Evolutionary conservation across 2,888 invertebrate species (phyloP).

Genomic region (Amiota minor): DNA sequence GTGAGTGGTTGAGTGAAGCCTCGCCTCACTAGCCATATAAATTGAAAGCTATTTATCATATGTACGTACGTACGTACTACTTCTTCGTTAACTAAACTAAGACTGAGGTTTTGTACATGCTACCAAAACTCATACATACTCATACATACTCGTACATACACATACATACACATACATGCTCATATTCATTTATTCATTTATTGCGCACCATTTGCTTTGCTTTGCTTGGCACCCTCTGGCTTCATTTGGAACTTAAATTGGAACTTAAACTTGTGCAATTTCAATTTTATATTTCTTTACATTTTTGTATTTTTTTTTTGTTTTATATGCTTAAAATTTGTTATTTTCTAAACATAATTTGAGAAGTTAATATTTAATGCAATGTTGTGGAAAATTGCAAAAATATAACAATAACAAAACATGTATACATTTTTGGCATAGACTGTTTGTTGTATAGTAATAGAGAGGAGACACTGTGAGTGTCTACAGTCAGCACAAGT

Average conservation of each 20-base stretch:
- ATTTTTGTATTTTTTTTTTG: conserved; percentile 32
- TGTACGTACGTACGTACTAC: conserved; percentile 38
- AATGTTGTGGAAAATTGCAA: conserved; percentile 61
- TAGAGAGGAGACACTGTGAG: too few species aligned
- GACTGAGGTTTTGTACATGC: conserved; percentile 35
- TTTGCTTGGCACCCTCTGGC: conserved; percentile 34
- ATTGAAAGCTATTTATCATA: conserved; percentile 71
- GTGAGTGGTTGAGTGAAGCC: conserved; percentile 26
- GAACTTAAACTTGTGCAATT: conserved; percentile 9
- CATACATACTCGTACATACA: neutral
- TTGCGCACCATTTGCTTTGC: conserved; percentile 8
- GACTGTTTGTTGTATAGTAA: neutral
- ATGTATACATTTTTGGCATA: conserved; percentile 44
- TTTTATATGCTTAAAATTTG: neutral
- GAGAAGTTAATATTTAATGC: conserved; percentile 59
- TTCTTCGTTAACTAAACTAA: conserved; percentile 22
- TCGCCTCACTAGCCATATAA: conserved; percentile 64
- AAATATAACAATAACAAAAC: conserved; percentile 51
- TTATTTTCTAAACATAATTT: conserved; percentile 52
- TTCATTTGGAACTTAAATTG: conserved; percentile 56
- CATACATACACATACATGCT: conserved; percentile 49
- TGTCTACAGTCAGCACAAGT: conserved; percentile 34
- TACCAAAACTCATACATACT: neutral
- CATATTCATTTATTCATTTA: conserved; percentile 3
- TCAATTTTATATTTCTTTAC: conserved; percentile 15